These are phyloP conservation scores for Dryocosmus kuriphilus DNA, from an alignment of 2,888 invertebrate species.

Conservation along the genomic window DNA sequence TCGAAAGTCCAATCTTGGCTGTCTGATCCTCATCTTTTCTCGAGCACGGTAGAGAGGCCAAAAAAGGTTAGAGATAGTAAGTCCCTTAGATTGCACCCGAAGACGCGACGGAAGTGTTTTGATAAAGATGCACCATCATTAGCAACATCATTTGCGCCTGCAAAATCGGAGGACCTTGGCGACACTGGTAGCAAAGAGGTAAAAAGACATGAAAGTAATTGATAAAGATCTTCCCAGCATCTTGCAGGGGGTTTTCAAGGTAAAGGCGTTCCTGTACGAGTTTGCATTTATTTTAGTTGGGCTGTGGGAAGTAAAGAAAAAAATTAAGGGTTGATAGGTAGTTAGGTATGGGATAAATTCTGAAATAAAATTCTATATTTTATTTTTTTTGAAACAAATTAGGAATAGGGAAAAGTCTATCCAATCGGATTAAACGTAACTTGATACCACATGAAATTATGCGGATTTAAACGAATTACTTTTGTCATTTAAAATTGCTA, in stretches of 20 bases:
- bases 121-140: constrained; percentile 31
- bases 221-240: constrained; percentile 14
- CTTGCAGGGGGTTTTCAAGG: constrained; percentile 32
- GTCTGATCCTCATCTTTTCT: constrained; percentile 59
- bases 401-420: too few relatives aligned
- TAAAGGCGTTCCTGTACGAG: constrained; percentile 24
- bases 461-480: too few relatives aligned
- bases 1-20: constrained; percentile 57
- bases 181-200: constrained; percentile 31
- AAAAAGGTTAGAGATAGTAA: constrained; percentile 11
- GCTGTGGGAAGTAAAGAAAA: too few relatives aligned
- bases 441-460: too few relatives aligned
- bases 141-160: constrained; percentile 27
- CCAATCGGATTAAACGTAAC: too few relatives aligned
- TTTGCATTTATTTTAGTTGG: background rate
- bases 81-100: constrained; percentile 4
- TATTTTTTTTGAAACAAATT: background rate
- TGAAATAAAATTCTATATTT: background rate
- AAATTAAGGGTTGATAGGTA: background rate
- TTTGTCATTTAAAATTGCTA: too few relatives aligned
- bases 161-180: constrained; percentile 14
- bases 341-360: background rate
- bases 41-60: constrained; percentile 40
- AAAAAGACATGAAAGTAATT: constrained; percentile 14
- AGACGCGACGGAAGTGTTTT: constrained; percentile 36